These are phyloP conservation scores for Euschistus heros DNA, from an alignment of 1,140 invertebrate genomes.

Conservation along the genomic window DNA sequence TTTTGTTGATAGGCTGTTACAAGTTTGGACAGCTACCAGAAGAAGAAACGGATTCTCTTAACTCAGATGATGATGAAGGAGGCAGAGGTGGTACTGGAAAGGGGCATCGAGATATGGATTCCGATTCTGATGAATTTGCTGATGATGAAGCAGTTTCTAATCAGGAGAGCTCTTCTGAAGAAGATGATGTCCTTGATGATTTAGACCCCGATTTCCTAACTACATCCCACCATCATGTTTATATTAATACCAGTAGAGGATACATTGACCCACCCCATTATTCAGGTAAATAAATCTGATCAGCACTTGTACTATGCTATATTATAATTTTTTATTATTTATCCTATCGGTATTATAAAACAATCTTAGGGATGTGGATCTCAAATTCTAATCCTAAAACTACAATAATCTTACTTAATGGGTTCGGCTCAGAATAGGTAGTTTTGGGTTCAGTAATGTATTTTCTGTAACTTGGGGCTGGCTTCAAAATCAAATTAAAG, in stretches of 20 bases:
- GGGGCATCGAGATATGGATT: slow-evolving; percentile 35
- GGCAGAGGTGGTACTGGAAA: slow-evolving; percentile 31
- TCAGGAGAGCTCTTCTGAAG: slow-evolving; percentile 46
- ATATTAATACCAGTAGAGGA: not conserved
- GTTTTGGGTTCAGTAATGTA: too few relatives aligned
- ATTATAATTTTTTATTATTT: too few relatives aligned
- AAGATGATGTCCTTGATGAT: slow-evolving; percentile 32
- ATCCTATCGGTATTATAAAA: too few relatives aligned
- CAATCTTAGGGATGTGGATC: too few relatives aligned
- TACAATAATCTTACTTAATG: too few relatives aligned
- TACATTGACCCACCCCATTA: not conserved
- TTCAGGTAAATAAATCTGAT: slow-evolving; percentile 11
- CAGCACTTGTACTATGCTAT: not conserved
- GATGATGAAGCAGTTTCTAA: slow-evolving; percentile 53
- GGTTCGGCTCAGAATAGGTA: too few relatives aligned
- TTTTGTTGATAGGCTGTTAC: slow-evolving; percentile 42
- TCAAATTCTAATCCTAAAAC: too few relatives aligned
- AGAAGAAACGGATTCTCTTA: slow-evolving; percentile 46
- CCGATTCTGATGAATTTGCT: slow-evolving; percentile 54
- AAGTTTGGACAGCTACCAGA: slow-evolving; percentile 54
- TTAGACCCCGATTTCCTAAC: not conserved
- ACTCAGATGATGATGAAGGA: slow-evolving; percentile 40
- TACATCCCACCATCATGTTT: not conserved
- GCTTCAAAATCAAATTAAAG: too few relatives aligned
- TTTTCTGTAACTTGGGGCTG: too few relatives aligned